These are phyloP conservation scores for Maniola hyperantus DNA, from an alignment of 2,888 invertebrate species.

Conservation along the genomic window DNA sequence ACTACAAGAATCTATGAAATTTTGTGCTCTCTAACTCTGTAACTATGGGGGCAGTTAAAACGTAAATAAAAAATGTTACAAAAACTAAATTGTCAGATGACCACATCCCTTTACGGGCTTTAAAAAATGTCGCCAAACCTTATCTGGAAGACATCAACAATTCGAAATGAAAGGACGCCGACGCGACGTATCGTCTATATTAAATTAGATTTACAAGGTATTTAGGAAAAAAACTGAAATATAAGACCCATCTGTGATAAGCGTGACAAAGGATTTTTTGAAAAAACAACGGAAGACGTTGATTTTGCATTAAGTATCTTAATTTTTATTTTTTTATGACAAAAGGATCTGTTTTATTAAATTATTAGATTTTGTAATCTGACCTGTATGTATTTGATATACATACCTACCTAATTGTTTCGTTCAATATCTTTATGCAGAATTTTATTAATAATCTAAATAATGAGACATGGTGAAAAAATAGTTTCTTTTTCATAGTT, in stretches of 20 bases:
- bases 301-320: conserved; percentile 25
- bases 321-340: background rate
- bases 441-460: no score
- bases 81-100: conserved; percentile 37
- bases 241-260: conserved; percentile 42
- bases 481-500: no score
- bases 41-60: conserved; percentile 14
- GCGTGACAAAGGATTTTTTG: conserved; percentile 27
- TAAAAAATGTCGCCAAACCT: conserved; percentile 46
- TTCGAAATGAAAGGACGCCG: conserved; percentile 50
- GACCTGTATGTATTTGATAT: no score
- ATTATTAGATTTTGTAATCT: no score
- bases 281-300: conserved; percentile 13
- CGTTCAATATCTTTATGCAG: no score
- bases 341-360: background rate
- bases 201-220: conserved; percentile 61
- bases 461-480: no score
- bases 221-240: conserved; percentile 49
- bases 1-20: conserved; percentile 1
- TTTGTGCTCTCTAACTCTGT: conserved; percentile 8
- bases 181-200: conserved; percentile 45
- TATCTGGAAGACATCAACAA: conserved; percentile 56
- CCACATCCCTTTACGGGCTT: conserved; percentile 37
- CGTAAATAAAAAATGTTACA: conserved; percentile 19
- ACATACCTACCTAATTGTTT: no score